Conservation (phyloP, 2,888 invertebrate species). For the Oligia latruncula region DNA sequence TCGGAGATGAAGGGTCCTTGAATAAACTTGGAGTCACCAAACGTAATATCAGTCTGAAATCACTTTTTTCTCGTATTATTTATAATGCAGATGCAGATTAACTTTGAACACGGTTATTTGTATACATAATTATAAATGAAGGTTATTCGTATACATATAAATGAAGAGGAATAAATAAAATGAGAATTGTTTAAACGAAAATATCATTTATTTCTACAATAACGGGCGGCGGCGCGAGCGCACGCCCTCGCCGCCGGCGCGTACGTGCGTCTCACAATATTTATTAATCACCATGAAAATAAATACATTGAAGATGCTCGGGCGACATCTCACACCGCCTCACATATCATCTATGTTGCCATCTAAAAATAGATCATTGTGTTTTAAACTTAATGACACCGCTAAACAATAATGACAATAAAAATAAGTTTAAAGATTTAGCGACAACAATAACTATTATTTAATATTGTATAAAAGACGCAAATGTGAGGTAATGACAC, state of each 20-base stretch:
- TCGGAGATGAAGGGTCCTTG: background rate
- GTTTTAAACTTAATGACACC: slow-evolving; percentile 83
- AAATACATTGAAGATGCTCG: slow-evolving; percentile 85
- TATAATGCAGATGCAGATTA: background rate
- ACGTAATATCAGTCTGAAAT: background rate
- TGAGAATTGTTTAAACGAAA: slow-evolving; percentile 87
- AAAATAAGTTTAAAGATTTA: slow-evolving; percentile 84
- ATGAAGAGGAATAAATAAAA: slow-evolving; percentile 71
- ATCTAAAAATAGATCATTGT: slow-evolving; percentile 83
- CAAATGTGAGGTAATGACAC: slow-evolving; percentile 87
- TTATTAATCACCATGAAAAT: slow-evolving; percentile 86
- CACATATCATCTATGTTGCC: slow-evolving; percentile 84
- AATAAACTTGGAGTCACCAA: background rate
- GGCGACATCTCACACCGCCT: slow-evolving; percentile 79
- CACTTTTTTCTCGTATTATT: background rate
- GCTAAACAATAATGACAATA: slow-evolving; percentile 83
- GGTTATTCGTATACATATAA: background rate
- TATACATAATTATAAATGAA: too few species aligned
- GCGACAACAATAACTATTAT: slow-evolving; percentile 86
- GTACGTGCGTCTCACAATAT: slow-evolving; percentile 88
- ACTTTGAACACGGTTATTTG: background rate
- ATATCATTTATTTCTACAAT: slow-evolving; percentile 90
- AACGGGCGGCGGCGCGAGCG: slow-evolving; percentile 81
- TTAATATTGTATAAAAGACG: slow-evolving; percentile 83
- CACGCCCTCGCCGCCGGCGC: slow-evolving; percentile 75